Percentiles rank a stretch among this genome's conserved stretches.
Conservation (phyloP, 2,113 vertebrate species). For the Amblyornis subalaris region DNA sequence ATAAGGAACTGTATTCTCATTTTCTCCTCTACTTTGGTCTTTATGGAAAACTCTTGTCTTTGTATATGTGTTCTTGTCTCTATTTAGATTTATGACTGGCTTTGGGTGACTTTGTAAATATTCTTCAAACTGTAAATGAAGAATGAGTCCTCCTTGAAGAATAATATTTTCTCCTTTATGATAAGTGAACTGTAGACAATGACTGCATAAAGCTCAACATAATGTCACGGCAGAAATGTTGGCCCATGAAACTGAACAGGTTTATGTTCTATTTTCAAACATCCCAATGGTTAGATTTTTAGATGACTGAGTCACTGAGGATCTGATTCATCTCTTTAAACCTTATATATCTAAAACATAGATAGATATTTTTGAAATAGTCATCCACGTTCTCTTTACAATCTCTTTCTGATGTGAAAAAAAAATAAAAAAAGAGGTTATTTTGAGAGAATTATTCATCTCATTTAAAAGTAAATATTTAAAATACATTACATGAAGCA, state of each 20-base stretch:
- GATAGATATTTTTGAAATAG: neutral
- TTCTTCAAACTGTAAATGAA: neutral
- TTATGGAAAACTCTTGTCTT: neutral
- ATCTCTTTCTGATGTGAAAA: neutral
- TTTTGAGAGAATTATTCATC: neutral
- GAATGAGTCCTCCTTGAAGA: neutral
- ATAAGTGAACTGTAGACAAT: neutral
- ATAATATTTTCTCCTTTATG: neutral
- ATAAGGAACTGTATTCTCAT: neutral
- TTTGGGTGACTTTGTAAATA: neutral
- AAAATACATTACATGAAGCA: neutral
- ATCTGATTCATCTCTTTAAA: neutral
- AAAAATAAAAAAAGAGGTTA: accelerated
- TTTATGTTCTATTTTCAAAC: neutral
- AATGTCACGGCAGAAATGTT: neutral
- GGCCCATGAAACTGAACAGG: neutral
- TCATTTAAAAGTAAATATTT: neutral
- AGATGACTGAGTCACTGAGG: neutral
- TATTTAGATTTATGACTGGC: neutral
- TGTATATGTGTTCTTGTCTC: neutral
- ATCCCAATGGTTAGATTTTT: neutral
- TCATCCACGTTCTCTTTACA: neutral
- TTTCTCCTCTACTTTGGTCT: neutral
- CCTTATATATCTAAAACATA: neutral
- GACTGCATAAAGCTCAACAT: neutral